A percentile compares a stretch with the other conserved stretches of the same genome.
These are phyloP conservation scores for Tyrophagus putrescentiae DNA, from an alignment of 1,140 invertebrate species.

Conservation along the genomic window DNA sequence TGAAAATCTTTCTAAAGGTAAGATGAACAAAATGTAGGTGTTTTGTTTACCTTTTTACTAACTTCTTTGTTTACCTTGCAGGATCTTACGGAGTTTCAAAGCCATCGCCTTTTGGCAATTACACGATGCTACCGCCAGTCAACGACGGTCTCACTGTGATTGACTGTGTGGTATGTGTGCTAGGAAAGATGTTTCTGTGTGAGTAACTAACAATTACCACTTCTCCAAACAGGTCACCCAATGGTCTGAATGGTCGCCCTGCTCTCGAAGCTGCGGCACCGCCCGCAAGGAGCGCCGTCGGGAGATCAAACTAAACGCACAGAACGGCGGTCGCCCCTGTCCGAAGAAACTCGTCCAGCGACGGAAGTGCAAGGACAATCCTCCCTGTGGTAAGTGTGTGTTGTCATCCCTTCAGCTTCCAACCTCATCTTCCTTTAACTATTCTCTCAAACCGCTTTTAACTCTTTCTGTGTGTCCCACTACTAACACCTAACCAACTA, in stretches of 20 bases:
- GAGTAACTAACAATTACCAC: not conserved
- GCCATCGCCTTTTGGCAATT: constrained; percentile 5
- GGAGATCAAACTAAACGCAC: constrained; percentile 40
- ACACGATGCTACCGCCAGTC: constrained; percentile 7
- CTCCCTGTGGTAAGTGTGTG: constrained; percentile 17
- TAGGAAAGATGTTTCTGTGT: not conserved
- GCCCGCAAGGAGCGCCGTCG: constrained; percentile 36
- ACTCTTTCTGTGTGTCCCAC: no score
- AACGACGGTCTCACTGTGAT: constrained; percentile 25
- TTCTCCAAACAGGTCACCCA: constrained; percentile 37
- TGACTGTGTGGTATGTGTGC: constrained; percentile 39
- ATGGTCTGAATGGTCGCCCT: constrained; percentile 58
- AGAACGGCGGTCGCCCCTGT: constrained; percentile 52
- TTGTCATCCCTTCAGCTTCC: not conserved
- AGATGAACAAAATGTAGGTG: constrained; percentile 3
- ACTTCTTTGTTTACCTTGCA: constrained; percentile 4
- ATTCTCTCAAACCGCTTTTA: not conserved
- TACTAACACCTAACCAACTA: no score
- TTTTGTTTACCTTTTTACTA: not conserved
- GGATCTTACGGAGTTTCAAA: constrained; percentile 23
- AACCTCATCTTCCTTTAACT: not conserved
- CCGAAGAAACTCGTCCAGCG: constrained; percentile 39
- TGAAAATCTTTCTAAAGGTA: constrained; percentile 30
- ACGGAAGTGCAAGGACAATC: constrained; percentile 32
- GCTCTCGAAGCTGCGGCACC: constrained; percentile 49